Evolutionary conservation across 2,113 vertebrate species (phyloP).

Genomic region (Uria lomvia): DNA sequence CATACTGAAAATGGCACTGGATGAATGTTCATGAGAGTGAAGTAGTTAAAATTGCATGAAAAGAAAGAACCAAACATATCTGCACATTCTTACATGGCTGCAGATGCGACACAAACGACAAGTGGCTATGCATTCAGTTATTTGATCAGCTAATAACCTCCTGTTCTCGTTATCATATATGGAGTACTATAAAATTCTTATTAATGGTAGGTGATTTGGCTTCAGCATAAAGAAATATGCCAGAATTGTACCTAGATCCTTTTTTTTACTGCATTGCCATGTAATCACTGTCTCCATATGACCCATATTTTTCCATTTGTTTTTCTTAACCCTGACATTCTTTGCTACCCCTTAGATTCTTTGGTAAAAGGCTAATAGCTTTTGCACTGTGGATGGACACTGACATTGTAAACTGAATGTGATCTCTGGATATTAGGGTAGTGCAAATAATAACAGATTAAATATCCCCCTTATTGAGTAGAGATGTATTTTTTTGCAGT

Average conservation of each 20-base stretch:
- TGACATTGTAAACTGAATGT: not conserved
- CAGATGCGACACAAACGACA: not conserved
- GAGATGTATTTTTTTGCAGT: not conserved
- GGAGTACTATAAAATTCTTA: not conserved
- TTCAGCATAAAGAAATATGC: not conserved
- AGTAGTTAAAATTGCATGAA: not conserved
- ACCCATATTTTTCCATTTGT: not conserved
- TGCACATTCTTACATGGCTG: not conserved
- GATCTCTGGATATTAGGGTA: not conserved
- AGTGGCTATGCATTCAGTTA: not conserved
- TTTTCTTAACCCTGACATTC: not conserved
- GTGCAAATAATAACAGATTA: not conserved
- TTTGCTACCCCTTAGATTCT: not conserved
- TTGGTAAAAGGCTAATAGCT: not conserved
- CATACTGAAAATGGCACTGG: not conserved
- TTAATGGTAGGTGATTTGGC: accelerated
- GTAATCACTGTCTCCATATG: not conserved
- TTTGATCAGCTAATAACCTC: not conserved
- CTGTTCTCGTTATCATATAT: not conserved
- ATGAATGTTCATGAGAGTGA: not conserved
- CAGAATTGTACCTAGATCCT: not conserved
- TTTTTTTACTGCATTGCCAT: not conserved
- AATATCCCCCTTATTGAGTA: not conserved
- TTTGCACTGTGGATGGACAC: not conserved
- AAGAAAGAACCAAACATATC: not conserved